Base-by-base conservation (phyloP, 92 coral and sea anemone species). In the Muricea muricata region DNA sequence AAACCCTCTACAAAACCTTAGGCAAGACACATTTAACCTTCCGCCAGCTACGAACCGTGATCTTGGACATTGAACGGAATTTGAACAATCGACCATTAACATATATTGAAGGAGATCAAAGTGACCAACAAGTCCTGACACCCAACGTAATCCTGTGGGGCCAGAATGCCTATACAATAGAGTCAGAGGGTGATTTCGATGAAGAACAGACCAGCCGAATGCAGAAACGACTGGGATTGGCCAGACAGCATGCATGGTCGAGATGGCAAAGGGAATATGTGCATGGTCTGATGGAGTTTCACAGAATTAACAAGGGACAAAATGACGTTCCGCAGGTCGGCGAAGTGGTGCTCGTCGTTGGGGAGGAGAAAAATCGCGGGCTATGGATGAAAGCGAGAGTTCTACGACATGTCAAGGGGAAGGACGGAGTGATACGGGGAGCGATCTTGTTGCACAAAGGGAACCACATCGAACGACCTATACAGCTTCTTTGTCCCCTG, bases 41-140 rank as follows among this genome's bases (percentile, higher is more conserved):
- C 58, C 61, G 42, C n/a, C 85, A 83, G 55, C 80, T 86, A 9
- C 77, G 65, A 66, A 47, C 12, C 18, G 89, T 85, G 7, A 39
- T 84, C 33, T 39, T 87, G 60, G 80, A 76, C 81, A 88, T 77
- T 25, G 91, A 88, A 76, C 63, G 88, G 87, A 73, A 78, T 12
- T 24, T 83, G 65, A 88, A 83, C 79, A 83, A 88, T 60, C 88
- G 91, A 23, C 91, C 88, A 11, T 52, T 88, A 79, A 88, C 88
- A 15, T 79, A 89, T 83, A 76, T 89, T 31, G 79, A 84, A 32
- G 26, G 45, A 7, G 56, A 42, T 32, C 56, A 48, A 2, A 48
- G 56, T 12, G 52, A 42, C 6, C 24, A 72, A 32, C 54, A 72
- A 32, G 52, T 72, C 26, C 78, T 72, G 32, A 72, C 78, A 42